Evolutionary conservation across 2,888 invertebrate species (phyloP).

Genomic region (Tetramorium bicarinatum): DNA sequence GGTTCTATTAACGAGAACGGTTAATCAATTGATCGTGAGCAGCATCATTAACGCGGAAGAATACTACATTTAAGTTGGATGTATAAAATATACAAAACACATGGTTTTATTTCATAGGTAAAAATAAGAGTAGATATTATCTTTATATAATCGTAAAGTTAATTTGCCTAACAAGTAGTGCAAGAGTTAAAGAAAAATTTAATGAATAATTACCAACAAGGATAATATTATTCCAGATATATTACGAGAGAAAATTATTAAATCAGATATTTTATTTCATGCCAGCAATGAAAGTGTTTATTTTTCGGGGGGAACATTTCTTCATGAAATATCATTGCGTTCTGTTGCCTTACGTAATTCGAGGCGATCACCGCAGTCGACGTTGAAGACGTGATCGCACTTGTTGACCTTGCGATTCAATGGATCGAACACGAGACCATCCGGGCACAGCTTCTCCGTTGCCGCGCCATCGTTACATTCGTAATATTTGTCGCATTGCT

Average conservation of each 20-base stretch:
- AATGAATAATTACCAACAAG: too few relatives aligned
- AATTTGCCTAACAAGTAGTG: neutral
- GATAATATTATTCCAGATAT: neutral
- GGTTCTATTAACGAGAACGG: slow-evolving; percentile 88
- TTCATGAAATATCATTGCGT: neutral
- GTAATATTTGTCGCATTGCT: slow-evolving; percentile 96
- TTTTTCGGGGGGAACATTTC: neutral
- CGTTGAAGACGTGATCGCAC: slow-evolving; percentile 97
- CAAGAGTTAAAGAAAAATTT: neutral
- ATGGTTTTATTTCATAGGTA: neutral
- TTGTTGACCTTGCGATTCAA: slow-evolving; percentile 95
- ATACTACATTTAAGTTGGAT: neutral
- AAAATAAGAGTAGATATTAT: neutral
- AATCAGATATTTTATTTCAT: neutral
- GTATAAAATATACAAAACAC: neutral
- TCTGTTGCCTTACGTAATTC: slow-evolving; percentile 92
- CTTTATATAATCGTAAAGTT: neutral
- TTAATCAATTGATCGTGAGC: neutral
- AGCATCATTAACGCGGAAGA: neutral
- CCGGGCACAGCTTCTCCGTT: slow-evolving; percentile 93
- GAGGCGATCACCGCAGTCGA: slow-evolving; percentile 95
- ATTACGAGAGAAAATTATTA: neutral
- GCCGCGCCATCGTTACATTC: slow-evolving; percentile 92
- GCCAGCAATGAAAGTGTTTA: neutral
- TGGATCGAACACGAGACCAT: slow-evolving; percentile 96